Base-by-base conservation (phyloP, 2,888 invertebrate species). In the Acrobeloides nanus region DNA sequence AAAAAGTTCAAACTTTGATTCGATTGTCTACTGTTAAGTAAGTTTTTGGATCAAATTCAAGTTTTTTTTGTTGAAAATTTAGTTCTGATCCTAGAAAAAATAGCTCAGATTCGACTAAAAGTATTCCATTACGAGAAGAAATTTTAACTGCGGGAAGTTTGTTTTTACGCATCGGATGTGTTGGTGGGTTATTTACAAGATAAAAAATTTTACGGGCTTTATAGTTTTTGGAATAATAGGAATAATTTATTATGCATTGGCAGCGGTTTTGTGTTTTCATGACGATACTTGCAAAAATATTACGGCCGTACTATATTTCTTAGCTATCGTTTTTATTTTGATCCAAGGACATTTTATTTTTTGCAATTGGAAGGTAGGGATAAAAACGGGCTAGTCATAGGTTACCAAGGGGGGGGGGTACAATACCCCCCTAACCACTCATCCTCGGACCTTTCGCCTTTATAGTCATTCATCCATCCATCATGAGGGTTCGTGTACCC, bases 331-430 rank as follows among this genome's bases (percentile, higher is more conserved):
- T 1, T 68, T 68, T 48, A 63, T 68, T 24, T 68, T 68, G 46
- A 62, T 57, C n/a, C 68, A 68, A 50, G 69, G 69, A 68, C 68
- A 68, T 48, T 68, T 68, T 46, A 61, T 68, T 6, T 68, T 69
- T 47, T 68, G 68, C 43, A 70, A 68, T 40, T 68, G 63, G 65
- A 68, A 68, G n/a, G n/a, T n/a, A n/a, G n/a, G n/a, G n/a, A n/a
- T n/a, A n/a, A n/a, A n/a, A n/a, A n/a, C n/a, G n/a, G n/a, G n/a
- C n/a, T n/a, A n/a, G n/a, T n/a, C n/a, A n/a, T n/a, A n/a, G n/a
- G n/a, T n/a, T n/a, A n/a, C n/a, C n/a, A n/a, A n/a, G n/a, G n/a
- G n/a, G n/a, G n/a, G n/a, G n/a, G n/a, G n/a, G n/a, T n/a, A n/a
- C n/a, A n/a, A n/a, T n/a, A n/a, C n/a, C n/a, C n/a, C n/a, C n/a